phyloP scores from a whole-genome alignment of 2,113 vertebrate genomes.

The Leuciscus idus region DNA sequence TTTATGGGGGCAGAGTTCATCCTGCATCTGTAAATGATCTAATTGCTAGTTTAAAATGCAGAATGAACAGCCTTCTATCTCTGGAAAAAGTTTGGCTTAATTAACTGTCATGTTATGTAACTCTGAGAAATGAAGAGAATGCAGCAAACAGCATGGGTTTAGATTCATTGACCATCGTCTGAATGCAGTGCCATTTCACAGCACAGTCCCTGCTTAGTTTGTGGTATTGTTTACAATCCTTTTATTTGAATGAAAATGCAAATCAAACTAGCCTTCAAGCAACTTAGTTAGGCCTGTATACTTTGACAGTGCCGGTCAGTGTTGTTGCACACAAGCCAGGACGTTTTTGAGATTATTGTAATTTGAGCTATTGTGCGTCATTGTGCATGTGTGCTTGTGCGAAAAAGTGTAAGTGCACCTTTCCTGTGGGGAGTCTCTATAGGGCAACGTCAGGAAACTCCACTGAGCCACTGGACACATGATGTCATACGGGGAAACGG shows the following conservation, averaged over 20 bases:
- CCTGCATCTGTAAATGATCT: conserved; percentile 25
- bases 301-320: not conserved
- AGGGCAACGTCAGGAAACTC: conserved; percentile 70
- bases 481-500: conserved; percentile 75
- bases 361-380: conserved; percentile 47
- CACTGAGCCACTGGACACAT: conserved; percentile 61
- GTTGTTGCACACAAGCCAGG: conserved; percentile 43
- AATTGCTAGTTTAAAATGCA: not conserved
- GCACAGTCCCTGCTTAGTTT: not conserved
- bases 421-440: conserved; percentile 66
- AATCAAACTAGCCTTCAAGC: not conserved
- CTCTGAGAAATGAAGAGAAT: conserved; percentile 7
- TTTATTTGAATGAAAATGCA: conserved; percentile 21
- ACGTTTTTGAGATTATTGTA: conserved; percentile 58
- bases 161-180: not conserved
- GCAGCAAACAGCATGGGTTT: conserved; percentile 7
- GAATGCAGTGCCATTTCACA: not conserved
- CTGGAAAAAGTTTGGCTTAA: not conserved
- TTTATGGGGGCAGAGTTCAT: conserved; percentile 1
- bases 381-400: conserved; percentile 7
- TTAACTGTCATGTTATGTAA: not conserved
- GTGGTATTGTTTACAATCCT: conserved; percentile 15
- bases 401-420: conserved; percentile 41
- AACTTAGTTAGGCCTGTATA: not conserved
- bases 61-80: not conserved